A percentile compares a stretch with the other conserved stretches of the same genome.
Conservation (phyloP, 2,888 invertebrate genomes). For the Drosophila incognita region DNA sequence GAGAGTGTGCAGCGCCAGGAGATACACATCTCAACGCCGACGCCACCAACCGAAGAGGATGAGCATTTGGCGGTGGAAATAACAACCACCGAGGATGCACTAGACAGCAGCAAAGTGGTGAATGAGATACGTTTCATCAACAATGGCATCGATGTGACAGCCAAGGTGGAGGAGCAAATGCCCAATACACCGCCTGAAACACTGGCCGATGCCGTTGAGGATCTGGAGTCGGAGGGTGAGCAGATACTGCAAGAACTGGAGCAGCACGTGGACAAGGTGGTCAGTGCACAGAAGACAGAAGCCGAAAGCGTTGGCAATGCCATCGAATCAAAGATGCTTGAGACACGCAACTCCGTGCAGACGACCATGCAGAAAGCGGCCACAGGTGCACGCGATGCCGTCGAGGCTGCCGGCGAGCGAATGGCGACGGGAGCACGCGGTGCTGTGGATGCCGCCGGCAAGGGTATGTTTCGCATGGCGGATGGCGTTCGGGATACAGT, state of each 20-base stretch:
- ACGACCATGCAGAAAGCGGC: conserved; percentile 59
- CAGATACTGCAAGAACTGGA: conserved; percentile 48
- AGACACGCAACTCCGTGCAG: conserved; percentile 57
- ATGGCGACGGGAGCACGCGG: conserved; percentile 59
- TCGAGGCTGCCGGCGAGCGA: conserved; percentile 52
- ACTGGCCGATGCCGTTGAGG: conserved; percentile 54
- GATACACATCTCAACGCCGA: conserved; percentile 66
- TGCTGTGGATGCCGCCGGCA: conserved; percentile 67
- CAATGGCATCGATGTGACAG: conserved; percentile 84
- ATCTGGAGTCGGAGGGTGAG: conserved; percentile 60
- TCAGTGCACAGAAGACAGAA: conserved; percentile 45
- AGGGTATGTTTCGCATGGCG: conserved; percentile 61
- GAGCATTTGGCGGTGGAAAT: conserved; percentile 83
- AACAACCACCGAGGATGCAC: conserved; percentile 77
- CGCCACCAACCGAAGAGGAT: conserved; percentile 81
- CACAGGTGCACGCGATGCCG: conserved; percentile 54
- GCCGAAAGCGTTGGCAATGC: conserved; percentile 35
- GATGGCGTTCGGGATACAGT: conserved; percentile 68
- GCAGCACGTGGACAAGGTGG: conserved; percentile 59
- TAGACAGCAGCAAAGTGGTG: conserved; percentile 77
- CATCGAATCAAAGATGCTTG: conserved; percentile 52
- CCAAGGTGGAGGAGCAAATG: conserved; percentile 77
- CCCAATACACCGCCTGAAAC: conserved; percentile 50
- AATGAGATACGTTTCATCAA: conserved; percentile 85
- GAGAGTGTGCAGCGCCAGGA: conserved; percentile 29